Base-by-base conservation (phyloP, 30 jellyfish, hydroid and myxozoan genomes). In the Phacellophora camtschatica region DNA sequence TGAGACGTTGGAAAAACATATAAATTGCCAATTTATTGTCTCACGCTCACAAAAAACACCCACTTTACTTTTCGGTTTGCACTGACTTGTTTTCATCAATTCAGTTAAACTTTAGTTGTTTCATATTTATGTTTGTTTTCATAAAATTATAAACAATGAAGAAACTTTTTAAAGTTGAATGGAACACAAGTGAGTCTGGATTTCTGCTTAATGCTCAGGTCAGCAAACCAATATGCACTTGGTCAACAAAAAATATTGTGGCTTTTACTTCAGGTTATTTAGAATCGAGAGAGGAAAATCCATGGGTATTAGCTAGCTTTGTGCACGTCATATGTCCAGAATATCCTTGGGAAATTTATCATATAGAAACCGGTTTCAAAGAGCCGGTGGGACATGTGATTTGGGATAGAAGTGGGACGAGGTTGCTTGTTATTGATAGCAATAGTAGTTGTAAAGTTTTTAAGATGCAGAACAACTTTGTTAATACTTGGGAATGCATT, bases 201-300 rank as follows among this genome's bases (percentile, higher is more conserved):
- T 53, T 76, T 58, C 50, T 11, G 5, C 25, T 57, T 39, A 50
- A 66, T 22, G 55, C 63, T 24, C 66, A 42, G 35, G 32, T 59
- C 54, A 55, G 71, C 4, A 67, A 74, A 34, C 84, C 95, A 19
- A 22, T 46, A 9, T 67, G 82, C 57, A 23, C 88, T 2, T 89
- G 97, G 97, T 81, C 97, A 10, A 54, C 87, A 36, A 46, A 74
- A 50, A 82, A 82, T 49, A 65, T 85, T 64, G 70, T 89, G 46
- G 92, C 95, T 15, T 80, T 69, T 49, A 66, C 93, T 11, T 56
- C 84, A 15, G 93, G 93, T 32, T 43, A 55, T 46, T 31, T 39
- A 16, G 84, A 45, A 66, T 49, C 75, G 27, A 51, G 41, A 1
- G 71, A 56, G 25, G 66, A 23, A 9, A 48, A 66, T 8, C 34